phyloP scores from a whole-genome alignment of 2,113 vertebrate species.

The Perca fluviatilis region DNA sequence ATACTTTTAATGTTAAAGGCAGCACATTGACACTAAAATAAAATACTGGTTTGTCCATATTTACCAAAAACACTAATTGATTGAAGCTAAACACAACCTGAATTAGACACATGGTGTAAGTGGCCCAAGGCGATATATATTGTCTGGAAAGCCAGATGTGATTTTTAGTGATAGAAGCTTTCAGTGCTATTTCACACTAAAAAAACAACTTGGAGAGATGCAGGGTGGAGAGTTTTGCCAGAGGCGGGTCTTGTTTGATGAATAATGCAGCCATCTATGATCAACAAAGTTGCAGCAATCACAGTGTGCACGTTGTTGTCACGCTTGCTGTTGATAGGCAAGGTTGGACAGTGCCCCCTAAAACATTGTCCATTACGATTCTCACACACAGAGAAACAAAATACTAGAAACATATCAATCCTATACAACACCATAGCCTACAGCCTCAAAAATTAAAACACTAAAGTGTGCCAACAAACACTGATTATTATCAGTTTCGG shows the following conservation, averaged over 20 bases:
- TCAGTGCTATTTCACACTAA: neutral
- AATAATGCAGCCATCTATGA: slow-evolving; percentile 68
- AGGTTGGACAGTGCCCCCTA: neutral
- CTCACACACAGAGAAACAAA: slow-evolving; percentile 6
- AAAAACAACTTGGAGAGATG: slow-evolving; percentile 37
- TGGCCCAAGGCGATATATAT: slow-evolving; percentile 5
- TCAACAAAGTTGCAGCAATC: slow-evolving; percentile 50
- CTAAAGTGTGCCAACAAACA: neutral
- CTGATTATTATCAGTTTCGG: neutral
- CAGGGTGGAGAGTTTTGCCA: slow-evolving; percentile 47
- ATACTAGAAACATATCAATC: neutral
- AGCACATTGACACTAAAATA: neutral
- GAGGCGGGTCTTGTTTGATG: slow-evolving; percentile 65
- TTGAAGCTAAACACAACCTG: slow-evolving; percentile 23
- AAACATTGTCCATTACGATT: neutral
- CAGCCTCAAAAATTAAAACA: neutral
- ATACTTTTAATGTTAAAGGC: slow-evolving; percentile 2
- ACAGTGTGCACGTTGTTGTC: slow-evolving; percentile 39
- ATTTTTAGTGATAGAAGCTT: slow-evolving; percentile 37
- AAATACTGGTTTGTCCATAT: slow-evolving; percentile 16
- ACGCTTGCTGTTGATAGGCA: slow-evolving; percentile 7
- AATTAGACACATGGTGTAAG: neutral
- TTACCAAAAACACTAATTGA: slow-evolving; percentile 20
- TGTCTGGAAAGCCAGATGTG: slow-evolving; percentile 38
- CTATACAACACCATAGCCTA: neutral